These are phyloP conservation scores for Saccopteryx leptura DNA, from an alignment of 2,113 vertebrate genomes.

Conservation along the genomic window DNA sequence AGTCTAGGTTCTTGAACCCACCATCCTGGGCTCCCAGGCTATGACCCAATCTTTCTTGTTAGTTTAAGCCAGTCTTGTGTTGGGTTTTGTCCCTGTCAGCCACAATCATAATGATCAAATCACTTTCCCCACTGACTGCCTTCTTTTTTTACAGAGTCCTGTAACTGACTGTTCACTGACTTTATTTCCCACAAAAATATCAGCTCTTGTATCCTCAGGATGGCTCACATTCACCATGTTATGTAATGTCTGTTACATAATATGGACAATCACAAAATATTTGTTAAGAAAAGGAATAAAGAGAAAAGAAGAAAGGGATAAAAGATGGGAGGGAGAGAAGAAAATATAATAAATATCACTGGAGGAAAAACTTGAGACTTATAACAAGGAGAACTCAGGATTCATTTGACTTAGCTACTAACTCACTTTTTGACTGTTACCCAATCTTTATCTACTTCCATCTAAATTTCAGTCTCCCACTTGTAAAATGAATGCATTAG, in stretches of 20 bases:
- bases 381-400: fast-evolving
- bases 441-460: fast-evolving
- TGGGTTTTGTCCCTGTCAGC: background rate
- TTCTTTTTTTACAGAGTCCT: background rate
- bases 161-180: background rate
- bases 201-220: background rate
- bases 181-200: fast-evolving
- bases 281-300: background rate
- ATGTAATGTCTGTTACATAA: fast-evolving
- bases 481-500: fast-evolving
- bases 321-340: fast-evolving
- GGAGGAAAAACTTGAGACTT: background rate
- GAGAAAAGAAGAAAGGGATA: fast-evolving
- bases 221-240: background rate
- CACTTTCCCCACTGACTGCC: background rate
- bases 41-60: too few relatives aligned
- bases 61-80: background rate
- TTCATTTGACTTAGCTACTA: fast-evolving
- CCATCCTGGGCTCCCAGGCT: background rate
- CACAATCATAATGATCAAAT: too few relatives aligned
- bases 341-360: fast-evolving
- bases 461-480: fast-evolving
- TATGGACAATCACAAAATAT: fast-evolving
- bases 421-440: fast-evolving
- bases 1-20: background rate